Base-by-base conservation (phyloP, 2,797 vertebrate species). In the Sphenopsis melanotis region DNA sequence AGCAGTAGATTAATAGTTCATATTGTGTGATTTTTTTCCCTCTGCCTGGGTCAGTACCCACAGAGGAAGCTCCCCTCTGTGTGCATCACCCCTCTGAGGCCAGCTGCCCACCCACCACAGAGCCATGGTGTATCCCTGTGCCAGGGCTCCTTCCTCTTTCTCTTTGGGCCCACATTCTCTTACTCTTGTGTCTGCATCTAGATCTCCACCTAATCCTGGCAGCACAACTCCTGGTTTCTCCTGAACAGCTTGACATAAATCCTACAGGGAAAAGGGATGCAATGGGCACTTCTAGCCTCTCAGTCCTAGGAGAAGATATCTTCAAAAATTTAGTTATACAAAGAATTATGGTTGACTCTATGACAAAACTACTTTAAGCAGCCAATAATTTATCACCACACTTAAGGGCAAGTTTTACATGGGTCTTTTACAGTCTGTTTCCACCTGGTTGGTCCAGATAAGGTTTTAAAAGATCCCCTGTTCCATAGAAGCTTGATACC, bases 401-500 rank as follows among this genome's bases (percentile, higher is more conserved):
- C 61, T 84, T 87, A 85, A 95, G 46, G 36, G 66, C 57, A 87
- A 94, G 15, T 87, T 96, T 97, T 97, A 94, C 72, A 86, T 52
- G 71, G 89, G 92, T 94, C 94, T 94, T 81, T 95, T 93, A 85
- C 9, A 61, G 92, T 95, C 53, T 92, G 70, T 96, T 96, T 95
- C 90, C 89, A 95, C 91, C 97, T 98, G 97, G 95, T 85, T 94
- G 49, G 75, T 85, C 93, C 89, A 96, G 97, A 97, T 98, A 98
- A 98, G 85, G 61, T 91, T 97, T 89, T 96, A 95, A 96, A 97
- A 96, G 87, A 93, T 95, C 49, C 49, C 20, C 65, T 95, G 91
- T 97, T 88, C 87, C 76, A 90, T n/a, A 91, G 94, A 95, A 95
- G 69, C 77, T 95, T 95, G 88, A 92, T 94, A 76, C 59, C 70